Percentiles rank a stretch among this genome's conserved stretches.
Evolutionary conservation across 2,797 vertebrate genomes (phyloP).

Genomic region (Myoxocephalus aenaeus): DNA sequence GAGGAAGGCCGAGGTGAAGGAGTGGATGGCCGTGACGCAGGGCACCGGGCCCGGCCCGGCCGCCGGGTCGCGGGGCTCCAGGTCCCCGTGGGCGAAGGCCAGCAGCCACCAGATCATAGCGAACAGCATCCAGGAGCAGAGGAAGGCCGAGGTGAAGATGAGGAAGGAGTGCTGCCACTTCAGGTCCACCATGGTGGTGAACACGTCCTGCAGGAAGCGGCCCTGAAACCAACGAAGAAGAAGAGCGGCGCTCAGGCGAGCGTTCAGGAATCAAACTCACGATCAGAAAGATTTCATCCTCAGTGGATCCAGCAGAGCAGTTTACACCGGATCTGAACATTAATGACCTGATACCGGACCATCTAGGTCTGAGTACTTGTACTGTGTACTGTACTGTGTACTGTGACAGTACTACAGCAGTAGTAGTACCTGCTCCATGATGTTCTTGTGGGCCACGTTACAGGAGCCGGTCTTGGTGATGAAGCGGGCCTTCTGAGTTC

Average conservation of each 20-base stretch:
- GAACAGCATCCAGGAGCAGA: conserved; percentile 90
- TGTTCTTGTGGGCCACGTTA: conserved; percentile 90
- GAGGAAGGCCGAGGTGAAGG: conserved; percentile 97
- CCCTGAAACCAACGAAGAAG: conserved; percentile 71
- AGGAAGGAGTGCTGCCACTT: conserved; percentile 89
- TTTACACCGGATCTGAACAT: too few species aligned
- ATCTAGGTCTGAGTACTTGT: too few species aligned
- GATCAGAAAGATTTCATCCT: too few species aligned
- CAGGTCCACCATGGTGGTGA: conserved; percentile 91
- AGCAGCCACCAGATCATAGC: conserved; percentile 90
- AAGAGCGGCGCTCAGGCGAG: not conserved
- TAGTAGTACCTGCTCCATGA: conserved; percentile 82
- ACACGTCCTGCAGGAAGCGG: conserved; percentile 88
- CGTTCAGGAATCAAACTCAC: too few species aligned
- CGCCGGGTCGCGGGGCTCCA: conserved; percentile 74
- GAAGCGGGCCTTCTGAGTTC: conserved; percentile 82
- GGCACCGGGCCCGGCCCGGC: conserved; percentile 75
- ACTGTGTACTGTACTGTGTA: not conserved
- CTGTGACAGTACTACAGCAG: not conserved
- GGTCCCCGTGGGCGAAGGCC: conserved; percentile 88
- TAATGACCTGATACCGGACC: too few species aligned
- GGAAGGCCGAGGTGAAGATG: conserved; percentile 89
- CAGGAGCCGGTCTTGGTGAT: conserved; percentile 88
- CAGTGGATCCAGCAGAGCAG: too few species aligned
- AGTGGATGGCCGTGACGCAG: conserved; percentile 88